Conservation (phyloP, 2,797 vertebrate genomes). For the Spinus pinus region DNA sequence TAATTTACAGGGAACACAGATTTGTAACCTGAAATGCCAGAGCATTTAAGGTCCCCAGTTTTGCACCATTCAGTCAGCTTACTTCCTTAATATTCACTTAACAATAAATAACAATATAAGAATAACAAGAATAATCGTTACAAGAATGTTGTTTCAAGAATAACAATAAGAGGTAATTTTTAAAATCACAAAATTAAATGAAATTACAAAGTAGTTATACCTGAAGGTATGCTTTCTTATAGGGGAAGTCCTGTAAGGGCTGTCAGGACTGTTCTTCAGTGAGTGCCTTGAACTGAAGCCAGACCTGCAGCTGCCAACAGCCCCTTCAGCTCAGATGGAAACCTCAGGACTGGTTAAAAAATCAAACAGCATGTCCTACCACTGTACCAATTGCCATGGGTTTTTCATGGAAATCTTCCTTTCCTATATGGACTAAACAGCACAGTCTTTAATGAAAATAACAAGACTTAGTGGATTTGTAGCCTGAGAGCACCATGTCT, state of each 20-base stretch:
- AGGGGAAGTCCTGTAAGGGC: not conserved
- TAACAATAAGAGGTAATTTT: not conserved
- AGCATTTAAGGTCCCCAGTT: not conserved
- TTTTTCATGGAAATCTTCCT: not conserved
- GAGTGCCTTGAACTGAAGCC: not conserved
- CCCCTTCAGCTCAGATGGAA: not conserved
- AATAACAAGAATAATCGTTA: not conserved
- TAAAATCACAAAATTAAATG: not conserved
- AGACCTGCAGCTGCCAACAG: not conserved
- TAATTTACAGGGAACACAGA: not conserved
- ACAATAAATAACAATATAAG: not conserved
- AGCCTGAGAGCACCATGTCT: not conserved
- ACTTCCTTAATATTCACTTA: not conserved
- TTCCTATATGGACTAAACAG: not conserved
- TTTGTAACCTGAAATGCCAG: not conserved
- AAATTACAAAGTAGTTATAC: not conserved
- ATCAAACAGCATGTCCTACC: not conserved
- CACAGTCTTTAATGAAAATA: not conserved
- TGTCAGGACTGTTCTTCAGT: not conserved
- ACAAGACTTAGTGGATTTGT: not conserved
- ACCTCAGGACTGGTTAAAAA: not conserved
- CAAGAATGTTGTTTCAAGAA: not conserved
- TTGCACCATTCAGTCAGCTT: not conserved
- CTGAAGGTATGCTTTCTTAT: not conserved
- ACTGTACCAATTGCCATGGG: not conserved